A percentile compares a stretch with the other conserved stretches of the same genome.
Evolutionary conservation across 2,113 vertebrate species (phyloP).

Genomic region (Dipodomys spectabilis): DNA sequence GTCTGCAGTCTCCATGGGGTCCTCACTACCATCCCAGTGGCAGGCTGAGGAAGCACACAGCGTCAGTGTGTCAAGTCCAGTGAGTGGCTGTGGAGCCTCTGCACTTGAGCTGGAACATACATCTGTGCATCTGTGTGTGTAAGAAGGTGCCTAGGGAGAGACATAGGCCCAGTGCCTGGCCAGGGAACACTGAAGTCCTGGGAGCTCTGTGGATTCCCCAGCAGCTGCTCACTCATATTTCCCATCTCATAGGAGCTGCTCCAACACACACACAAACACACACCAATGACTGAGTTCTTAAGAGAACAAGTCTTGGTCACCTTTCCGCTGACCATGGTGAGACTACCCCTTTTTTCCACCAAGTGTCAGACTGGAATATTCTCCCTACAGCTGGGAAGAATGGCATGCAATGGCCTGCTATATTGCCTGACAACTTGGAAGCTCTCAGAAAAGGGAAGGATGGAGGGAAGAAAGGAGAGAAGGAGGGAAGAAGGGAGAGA

Average conservation of each 20-base stretch:
- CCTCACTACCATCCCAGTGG: background rate
- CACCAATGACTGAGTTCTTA: too few species aligned
- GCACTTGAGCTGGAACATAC: background rate
- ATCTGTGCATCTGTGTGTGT: background rate
- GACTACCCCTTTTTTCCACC: background rate
- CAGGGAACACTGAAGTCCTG: conserved; percentile 19
- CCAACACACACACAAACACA: background rate
- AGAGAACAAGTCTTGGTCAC: too few species aligned
- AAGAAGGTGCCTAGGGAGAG: background rate
- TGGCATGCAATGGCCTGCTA: background rate
- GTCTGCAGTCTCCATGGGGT: background rate
- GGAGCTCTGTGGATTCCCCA: background rate
- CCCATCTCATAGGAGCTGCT: background rate
- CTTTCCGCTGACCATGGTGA: background rate
- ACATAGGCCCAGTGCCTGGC: background rate
- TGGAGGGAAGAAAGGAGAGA: too few species aligned
- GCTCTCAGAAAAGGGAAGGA: background rate
- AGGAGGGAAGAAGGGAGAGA: background rate
- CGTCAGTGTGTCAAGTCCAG: background rate
- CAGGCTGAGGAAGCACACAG: background rate
- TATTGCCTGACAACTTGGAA: background rate
- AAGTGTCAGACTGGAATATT: background rate
- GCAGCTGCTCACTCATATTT: conserved; percentile 47
- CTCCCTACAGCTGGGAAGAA: background rate
- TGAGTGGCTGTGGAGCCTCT: background rate